These are phyloP conservation scores for Cettia cetti DNA, from an alignment of 2,113 vertebrate species.

Conservation along the genomic window DNA sequence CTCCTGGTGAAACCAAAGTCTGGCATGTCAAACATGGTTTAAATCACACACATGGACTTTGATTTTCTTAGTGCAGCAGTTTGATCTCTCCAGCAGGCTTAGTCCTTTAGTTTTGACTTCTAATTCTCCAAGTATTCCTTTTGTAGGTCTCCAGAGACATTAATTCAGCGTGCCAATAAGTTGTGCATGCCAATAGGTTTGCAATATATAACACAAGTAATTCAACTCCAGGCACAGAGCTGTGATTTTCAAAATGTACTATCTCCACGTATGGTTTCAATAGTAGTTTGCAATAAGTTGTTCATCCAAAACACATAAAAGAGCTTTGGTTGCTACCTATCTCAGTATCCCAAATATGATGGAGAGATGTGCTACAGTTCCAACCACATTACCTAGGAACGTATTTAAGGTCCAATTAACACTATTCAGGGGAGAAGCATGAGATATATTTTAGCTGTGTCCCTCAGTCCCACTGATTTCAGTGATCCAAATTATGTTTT, in stretches of 20 bases:
- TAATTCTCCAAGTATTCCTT: background rate
- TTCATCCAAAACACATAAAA: background rate
- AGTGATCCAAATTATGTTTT: background rate
- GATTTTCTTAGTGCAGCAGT: background rate
- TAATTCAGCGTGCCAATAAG: background rate
- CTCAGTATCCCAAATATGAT: accelerated
- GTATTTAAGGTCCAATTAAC: background rate
- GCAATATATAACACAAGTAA: background rate
- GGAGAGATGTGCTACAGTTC: background rate
- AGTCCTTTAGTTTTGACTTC: background rate
- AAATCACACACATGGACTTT: slow-evolving; percentile 1
- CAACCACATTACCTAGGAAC: background rate
- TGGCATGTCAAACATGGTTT: slow-evolving; percentile 54
- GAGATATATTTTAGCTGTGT: background rate
- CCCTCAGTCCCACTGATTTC: background rate
- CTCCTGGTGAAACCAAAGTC: slow-evolving; percentile 49
- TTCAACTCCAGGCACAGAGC: background rate
- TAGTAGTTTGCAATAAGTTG: background rate
- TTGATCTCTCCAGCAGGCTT: background rate
- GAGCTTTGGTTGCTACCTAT: background rate
- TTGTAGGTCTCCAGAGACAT: background rate
- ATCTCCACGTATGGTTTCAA: accelerated
- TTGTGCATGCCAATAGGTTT: no score
- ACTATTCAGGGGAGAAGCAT: background rate
- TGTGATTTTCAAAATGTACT: background rate